Conservation (phyloP, 1,140 invertebrate genomes). For the Coptotermes formosanus region DNA sequence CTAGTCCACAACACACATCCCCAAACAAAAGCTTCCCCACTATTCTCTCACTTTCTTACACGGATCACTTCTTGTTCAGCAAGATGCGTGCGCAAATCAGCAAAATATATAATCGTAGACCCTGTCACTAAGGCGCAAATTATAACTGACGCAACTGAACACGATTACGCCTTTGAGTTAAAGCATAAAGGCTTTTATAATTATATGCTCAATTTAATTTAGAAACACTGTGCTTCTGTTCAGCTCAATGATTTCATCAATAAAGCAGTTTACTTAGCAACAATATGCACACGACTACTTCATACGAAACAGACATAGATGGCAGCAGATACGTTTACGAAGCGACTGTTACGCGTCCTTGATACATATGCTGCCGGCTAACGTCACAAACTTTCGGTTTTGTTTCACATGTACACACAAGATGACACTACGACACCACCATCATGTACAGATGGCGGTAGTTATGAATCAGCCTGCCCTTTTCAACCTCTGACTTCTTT, state of each 20-base stretch:
- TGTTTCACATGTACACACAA: not conserved
- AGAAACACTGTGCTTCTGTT: too few relatives aligned
- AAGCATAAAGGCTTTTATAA: not conserved
- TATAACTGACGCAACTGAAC: not conserved
- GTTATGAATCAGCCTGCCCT: too few relatives aligned
- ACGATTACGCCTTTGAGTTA: not conserved
- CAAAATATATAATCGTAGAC: not conserved
- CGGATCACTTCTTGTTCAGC: not conserved
- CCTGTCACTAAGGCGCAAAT: not conserved
- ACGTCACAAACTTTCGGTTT: not conserved
- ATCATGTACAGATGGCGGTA: not conserved
- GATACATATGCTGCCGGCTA: not conserved
- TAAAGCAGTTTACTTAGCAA: not conserved
- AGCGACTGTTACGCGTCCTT: not conserved
- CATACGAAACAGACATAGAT: not conserved
- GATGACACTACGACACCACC: not conserved
- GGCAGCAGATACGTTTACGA: not conserved
- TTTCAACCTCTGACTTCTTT: too few relatives aligned
- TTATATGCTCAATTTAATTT: too few relatives aligned
- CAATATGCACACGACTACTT: not conserved
- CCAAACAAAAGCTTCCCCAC: not conserved
- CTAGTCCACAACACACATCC: not conserved
- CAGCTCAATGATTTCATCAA: not conserved
- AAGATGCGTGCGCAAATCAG: not conserved
- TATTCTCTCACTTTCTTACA: not conserved